phyloP scores from a whole-genome alignment of 2,113 vertebrate genomes.

The Etheostoma cragini region DNA sequence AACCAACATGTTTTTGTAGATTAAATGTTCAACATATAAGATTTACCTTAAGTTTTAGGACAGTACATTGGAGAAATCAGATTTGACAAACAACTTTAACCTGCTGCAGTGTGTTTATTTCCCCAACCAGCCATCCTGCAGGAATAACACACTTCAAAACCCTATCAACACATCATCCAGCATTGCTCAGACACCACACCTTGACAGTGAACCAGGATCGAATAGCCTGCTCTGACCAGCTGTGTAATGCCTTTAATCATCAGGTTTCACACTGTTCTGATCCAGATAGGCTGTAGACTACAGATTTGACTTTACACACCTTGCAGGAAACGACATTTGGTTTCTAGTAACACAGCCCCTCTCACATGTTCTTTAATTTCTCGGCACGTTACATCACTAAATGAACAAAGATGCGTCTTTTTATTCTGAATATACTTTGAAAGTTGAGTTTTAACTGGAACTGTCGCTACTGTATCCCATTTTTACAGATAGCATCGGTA shows the following conservation, averaged over 20 bases:
- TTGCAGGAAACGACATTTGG: neutral
- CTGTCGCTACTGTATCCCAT: neutral
- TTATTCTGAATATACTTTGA: conserved; percentile 19
- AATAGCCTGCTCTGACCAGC: neutral
- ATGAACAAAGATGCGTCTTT: neutral
- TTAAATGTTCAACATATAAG: too few relatives aligned
- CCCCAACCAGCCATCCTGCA: too few relatives aligned
- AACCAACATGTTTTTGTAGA: too few relatives aligned
- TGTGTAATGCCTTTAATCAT: too few relatives aligned
- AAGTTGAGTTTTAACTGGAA: neutral
- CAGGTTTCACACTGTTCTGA: neutral
- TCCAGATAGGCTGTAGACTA: neutral
- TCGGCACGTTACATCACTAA: neutral
- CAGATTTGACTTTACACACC: neutral
- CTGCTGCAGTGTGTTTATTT: too few relatives aligned
- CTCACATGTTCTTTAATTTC: too few relatives aligned
- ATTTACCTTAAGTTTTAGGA: too few relatives aligned
- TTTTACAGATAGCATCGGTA: neutral
- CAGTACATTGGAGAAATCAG: too few relatives aligned
- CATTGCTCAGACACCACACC: too few relatives aligned
- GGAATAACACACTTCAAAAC: too few relatives aligned
- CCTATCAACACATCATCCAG: too few relatives aligned
- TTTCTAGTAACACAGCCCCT: neutral
- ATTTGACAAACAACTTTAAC: too few relatives aligned
- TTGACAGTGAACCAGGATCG: neutral